A percentile compares a stretch with the other conserved stretches of the same genome.
phyloP scores from a whole-genome alignment of 2,113 vertebrate species.

The Vulpes ferrilata region DNA sequence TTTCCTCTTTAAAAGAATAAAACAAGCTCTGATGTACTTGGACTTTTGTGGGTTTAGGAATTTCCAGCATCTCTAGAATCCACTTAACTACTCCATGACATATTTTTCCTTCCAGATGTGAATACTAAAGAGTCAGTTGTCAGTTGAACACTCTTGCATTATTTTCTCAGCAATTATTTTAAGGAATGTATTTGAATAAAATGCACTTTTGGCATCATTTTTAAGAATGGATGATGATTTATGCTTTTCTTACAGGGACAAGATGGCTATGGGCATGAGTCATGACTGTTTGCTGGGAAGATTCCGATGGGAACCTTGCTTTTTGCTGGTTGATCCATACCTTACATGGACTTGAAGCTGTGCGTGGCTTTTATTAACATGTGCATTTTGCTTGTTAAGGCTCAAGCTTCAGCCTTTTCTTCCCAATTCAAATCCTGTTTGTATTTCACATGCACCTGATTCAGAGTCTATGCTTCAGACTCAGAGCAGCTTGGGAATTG shows the following conservation, averaged over 20 bases:
- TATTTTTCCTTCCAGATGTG: slow-evolving; percentile 76
- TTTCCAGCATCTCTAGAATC: slow-evolving; percentile 76
- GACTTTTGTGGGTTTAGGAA: slow-evolving; percentile 62
- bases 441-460: slow-evolving; percentile 85
- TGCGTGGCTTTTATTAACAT: slow-evolving; percentile 82
- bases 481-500: slow-evolving; percentile 61
- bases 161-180: slow-evolving; percentile 85
- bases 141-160: slow-evolving; percentile 74
- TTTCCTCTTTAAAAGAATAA: slow-evolving; percentile 48
- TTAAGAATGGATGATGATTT: slow-evolving; percentile 89
- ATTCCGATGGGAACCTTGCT: slow-evolving; percentile 89
- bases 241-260: slow-evolving; percentile 88
- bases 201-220: slow-evolving; percentile 85
- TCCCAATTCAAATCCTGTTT: slow-evolving; percentile 70
- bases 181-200: slow-evolving; percentile 88
- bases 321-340: slow-evolving; percentile 85
- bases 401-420: slow-evolving; percentile 79
- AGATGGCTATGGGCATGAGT: slow-evolving; percentile 89
- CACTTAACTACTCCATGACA: slow-evolving; percentile 62
- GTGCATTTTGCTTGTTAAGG: slow-evolving; percentile 82
- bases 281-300: slow-evolving; percentile 86
- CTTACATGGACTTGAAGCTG: slow-evolving; percentile 87
- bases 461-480: slow-evolving; percentile 59
- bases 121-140: slow-evolving; percentile 72
- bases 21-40: slow-evolving; percentile 21